phyloP scores from a whole-genome alignment of 2,888 invertebrate genomes.

The Apocheima hispidaria region DNA sequence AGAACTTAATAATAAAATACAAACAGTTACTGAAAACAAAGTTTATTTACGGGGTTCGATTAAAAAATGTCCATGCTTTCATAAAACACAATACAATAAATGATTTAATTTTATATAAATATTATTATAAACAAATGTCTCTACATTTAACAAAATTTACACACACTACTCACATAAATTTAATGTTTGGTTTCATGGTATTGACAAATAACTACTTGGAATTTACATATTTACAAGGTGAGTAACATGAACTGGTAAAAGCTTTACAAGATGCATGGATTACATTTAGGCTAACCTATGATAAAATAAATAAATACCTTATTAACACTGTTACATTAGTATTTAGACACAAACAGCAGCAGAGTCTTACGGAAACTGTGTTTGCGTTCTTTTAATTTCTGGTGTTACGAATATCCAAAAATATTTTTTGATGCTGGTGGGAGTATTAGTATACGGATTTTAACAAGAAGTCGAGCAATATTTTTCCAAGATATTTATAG shows the following conservation, averaged over 20 bases:
- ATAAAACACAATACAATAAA: slow-evolving; percentile 75
- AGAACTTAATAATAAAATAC: slow-evolving; percentile 36
- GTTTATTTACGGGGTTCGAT: slow-evolving; percentile 78
- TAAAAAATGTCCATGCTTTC: slow-evolving; percentile 71
- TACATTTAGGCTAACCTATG: slow-evolving; percentile 53
- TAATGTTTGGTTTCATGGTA: slow-evolving; percentile 85
- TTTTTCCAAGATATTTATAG: slow-evolving; percentile 2
- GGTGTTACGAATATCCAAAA: background rate
- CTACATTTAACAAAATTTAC: slow-evolving; percentile 77
- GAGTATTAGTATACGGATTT: background rate
- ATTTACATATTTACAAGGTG: slow-evolving; percentile 84
- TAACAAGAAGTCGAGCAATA: background rate
- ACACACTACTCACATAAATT: slow-evolving; percentile 71
- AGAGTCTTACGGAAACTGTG: background rate
- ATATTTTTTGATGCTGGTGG: background rate
- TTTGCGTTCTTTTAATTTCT: background rate
- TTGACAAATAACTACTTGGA: slow-evolving; percentile 78
- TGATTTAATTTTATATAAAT: slow-evolving; percentile 61
- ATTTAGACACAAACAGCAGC: slow-evolving; percentile 32
- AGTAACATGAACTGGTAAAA: slow-evolving; percentile 77
- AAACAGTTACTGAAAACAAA: slow-evolving; percentile 74
- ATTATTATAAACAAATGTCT: slow-evolving; percentile 65
- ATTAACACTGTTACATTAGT: slow-evolving; percentile 49
- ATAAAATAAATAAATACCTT: slow-evolving; percentile 75
- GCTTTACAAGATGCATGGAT: slow-evolving; percentile 58